phyloP scores from a whole-genome alignment of 2,888 invertebrate genomes.

The Lasioglossum morio region DNA sequence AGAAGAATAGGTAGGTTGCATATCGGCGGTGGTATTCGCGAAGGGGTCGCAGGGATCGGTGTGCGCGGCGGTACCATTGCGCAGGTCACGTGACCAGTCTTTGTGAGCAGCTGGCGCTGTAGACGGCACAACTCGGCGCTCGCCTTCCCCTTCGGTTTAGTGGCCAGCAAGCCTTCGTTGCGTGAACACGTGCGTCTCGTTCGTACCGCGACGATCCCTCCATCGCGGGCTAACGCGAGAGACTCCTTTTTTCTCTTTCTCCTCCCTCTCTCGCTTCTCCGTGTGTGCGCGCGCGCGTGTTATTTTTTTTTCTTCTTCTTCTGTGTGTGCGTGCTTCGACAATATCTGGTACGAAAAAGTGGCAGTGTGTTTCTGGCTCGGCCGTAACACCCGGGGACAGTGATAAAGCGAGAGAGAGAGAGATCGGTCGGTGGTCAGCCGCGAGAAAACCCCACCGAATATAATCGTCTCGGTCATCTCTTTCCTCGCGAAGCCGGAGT shows the following conservation, averaged over 20 bases:
- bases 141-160: conserved; percentile 62
- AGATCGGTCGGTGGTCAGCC: conserved; percentile 20
- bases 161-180: conserved; percentile 80
- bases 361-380: conserved; percentile 62
- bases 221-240: conserved; percentile 71
- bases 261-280: conserved; percentile 47
- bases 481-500: conserved; percentile 43
- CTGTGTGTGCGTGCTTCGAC: conserved; percentile 56
- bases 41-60: conserved; percentile 23
- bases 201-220: conserved; percentile 69
- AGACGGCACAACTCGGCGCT: conserved; percentile 34
- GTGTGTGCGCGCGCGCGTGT: conserved; percentile 56
- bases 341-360: conserved; percentile 46
- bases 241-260: conserved; percentile 66
- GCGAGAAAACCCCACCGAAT: conserved; percentile 19
- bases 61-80: conserved; percentile 24
- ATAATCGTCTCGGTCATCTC: conserved; percentile 2
- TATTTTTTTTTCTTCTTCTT: conserved; percentile 35
- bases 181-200: conserved; percentile 72
- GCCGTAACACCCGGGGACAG: conserved; percentile 58
- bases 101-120: conserved; percentile 68
- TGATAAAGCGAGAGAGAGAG: conserved; percentile 42
- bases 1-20: background rate
- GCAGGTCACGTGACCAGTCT: conserved; percentile 69
- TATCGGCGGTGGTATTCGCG: conserved; percentile 22